Conservation (phyloP, 2,888 invertebrate species). For the Sclerodermus sp. region DNA sequence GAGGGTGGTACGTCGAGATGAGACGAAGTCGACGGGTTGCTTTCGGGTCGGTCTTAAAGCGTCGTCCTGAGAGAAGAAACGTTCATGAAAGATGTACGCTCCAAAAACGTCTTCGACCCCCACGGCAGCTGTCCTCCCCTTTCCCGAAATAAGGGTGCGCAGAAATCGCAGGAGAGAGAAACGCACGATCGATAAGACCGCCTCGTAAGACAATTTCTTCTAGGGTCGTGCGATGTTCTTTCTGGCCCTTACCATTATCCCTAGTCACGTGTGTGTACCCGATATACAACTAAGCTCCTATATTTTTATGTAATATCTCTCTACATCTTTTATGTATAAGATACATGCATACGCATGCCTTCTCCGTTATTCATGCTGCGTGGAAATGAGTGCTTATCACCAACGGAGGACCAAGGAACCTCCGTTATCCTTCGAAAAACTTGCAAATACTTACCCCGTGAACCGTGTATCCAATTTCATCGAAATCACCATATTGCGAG, state of each 20-base stretch:
- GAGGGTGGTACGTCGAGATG: too few species aligned
- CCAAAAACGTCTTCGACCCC: slow-evolving; percentile 33
- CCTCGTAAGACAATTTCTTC: slow-evolving; percentile 52
- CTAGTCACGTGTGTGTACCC: slow-evolving; percentile 12
- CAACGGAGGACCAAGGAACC: too few species aligned
- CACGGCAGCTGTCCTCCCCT: slow-evolving; percentile 15
- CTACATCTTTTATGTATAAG: too few species aligned
- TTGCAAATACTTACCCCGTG: too few species aligned
- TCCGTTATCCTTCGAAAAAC: too few species aligned
- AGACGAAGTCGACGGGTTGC: too few species aligned
- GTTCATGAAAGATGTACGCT: slow-evolving; percentile 36
- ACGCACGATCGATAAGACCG: slow-evolving; percentile 46
- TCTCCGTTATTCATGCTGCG: too few species aligned
- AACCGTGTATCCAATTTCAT: too few species aligned
- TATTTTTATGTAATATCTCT: too few species aligned
- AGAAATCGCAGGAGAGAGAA: slow-evolving; percentile 8
- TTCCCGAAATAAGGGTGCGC: neutral
- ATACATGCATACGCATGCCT: too few species aligned
- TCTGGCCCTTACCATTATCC: slow-evolving; percentile 17
- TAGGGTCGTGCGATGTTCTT: slow-evolving; percentile 12
- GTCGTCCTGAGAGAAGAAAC: slow-evolving; percentile 16
- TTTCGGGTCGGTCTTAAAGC: neutral
- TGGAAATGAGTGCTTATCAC: too few species aligned
- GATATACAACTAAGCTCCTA: neutral
- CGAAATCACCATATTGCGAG: too few species aligned